phyloP scores from a whole-genome alignment of 1,140 invertebrate genomes.

The Bombyx mandarina region DNA sequence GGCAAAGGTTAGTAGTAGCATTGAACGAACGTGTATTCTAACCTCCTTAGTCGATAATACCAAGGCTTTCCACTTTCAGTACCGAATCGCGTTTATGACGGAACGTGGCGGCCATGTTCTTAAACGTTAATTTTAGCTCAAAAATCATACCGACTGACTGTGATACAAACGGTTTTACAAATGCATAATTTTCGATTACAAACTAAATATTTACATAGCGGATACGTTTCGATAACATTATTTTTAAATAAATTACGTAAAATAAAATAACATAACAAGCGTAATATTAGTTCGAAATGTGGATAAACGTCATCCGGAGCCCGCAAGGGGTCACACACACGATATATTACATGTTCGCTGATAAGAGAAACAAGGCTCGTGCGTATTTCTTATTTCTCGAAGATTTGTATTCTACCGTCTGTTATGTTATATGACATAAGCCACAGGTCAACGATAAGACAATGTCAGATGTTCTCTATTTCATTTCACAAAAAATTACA shows the following conservation, averaged over 20 bases:
- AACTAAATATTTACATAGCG: no score
- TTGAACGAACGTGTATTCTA: slow-evolving; percentile 44
- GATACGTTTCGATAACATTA: no score
- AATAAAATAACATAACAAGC: no score
- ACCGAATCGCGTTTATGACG: slow-evolving; percentile 22
- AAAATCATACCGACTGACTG: neutral
- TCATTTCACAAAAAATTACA: neutral
- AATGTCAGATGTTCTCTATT: slow-evolving; percentile 6
- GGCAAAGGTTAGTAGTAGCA: slow-evolving; percentile 29
- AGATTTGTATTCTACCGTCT: slow-evolving; percentile 2
- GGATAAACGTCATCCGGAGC: slow-evolving; percentile 14
- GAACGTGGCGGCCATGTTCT: slow-evolving; percentile 19
- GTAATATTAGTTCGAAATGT: no score
- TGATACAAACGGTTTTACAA: neutral
- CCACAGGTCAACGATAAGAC: slow-evolving; percentile 25
- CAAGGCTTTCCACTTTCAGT: slow-evolving; percentile 67
- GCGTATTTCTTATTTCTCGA: slow-evolving; percentile 36
- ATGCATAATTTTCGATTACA: no score
- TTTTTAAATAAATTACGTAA: no score
- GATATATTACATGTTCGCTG: slow-evolving; percentile 16
- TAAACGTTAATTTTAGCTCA: slow-evolving; percentile 22
- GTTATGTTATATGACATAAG: slow-evolving; percentile 6
- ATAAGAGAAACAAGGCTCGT: slow-evolving; percentile 20
- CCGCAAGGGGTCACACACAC: slow-evolving; percentile 21
- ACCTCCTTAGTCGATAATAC: slow-evolving; percentile 48